Evolutionary conservation across 2,113 vertebrate genomes (phyloP), one percentile per base, ranked within the genome.

Genomic region (Hiodon tergisus): DNA sequence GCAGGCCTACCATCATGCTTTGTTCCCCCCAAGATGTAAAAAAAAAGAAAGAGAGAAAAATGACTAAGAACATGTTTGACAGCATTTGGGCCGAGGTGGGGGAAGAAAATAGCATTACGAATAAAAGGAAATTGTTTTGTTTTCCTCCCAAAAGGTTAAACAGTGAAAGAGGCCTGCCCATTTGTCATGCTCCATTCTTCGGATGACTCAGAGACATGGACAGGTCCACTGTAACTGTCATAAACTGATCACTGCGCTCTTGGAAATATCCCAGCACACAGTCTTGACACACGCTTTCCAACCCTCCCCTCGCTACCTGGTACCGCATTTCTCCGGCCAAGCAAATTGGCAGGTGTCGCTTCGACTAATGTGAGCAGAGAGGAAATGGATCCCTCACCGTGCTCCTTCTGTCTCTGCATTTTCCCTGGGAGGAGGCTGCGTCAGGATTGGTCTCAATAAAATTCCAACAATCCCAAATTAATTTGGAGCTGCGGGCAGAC

Each of bases 381-480:
- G 66, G 53, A 48, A n/a, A 5, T 10, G 31, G 53, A 74, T 53
- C 58, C 46, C 62, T 57, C 4, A 1, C 62, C 73, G 13, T 46
- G 11, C 52, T 47, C 55, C 72, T 66, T n/a, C 61, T 52, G 2
- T 61, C 51, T 17, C 17, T 50, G 6, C 57, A 31, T 60, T 31
- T 76, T 60, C 50, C 54, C 46, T 4, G 14, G n/a, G 48, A 54
- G 14, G 16, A 4, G 13, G 51, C 52, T 59, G 51, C 48, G 68
- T 65, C 75, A 70, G 51, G 59, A 17, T 17, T 46, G 59, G 67
- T 16, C 71, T 69, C 17, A 76, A 61, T 70, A 71, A 71, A 76
- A 76, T 65, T 47, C 73, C 67, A 67, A 76, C 74, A 62, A 48
- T 76, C 57, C 59, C 67, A 76, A 76, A 76, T 76, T 69, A 73